A percentile compares a stretch with the other conserved stretches of the same genome.
These are phyloP conservation scores for Idaea biselata DNA, from an alignment of 2,888 invertebrate species.

Conservation along the genomic window DNA sequence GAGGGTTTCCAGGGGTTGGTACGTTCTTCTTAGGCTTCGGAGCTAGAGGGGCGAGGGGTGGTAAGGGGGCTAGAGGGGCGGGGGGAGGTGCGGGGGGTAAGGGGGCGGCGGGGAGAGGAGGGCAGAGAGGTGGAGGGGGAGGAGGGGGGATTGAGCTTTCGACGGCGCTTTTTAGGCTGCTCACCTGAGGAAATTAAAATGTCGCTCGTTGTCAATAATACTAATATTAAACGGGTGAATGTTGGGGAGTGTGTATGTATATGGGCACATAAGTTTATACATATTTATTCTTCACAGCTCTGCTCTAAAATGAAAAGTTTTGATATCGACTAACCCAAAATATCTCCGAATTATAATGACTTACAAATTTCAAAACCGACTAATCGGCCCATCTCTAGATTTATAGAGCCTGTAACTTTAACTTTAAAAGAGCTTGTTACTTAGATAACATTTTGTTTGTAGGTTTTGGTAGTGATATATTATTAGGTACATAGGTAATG, in stretches of 20 bases:
- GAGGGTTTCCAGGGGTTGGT: conserved; percentile 94
- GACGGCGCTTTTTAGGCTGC: conserved; percentile 72
- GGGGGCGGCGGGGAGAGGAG: conserved; percentile 79
- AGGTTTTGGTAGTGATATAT: too few relatives aligned
- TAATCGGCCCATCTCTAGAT: background rate
- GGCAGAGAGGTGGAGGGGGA: conserved; percentile 73
- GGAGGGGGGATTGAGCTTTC: conserved; percentile 58
- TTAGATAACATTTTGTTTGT: too few relatives aligned
- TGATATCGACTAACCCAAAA: too few relatives aligned
- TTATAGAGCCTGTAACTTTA: background rate
- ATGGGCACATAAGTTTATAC: too few relatives aligned
- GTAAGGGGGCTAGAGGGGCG: conserved; percentile 78
- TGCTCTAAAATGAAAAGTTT: too few relatives aligned
- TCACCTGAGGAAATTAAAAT: conserved; percentile 47
- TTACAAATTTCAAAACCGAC: too few relatives aligned
- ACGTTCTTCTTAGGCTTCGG: conserved; percentile 90
- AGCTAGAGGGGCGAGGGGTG: conserved; percentile 76
- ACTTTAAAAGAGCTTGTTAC: background rate
- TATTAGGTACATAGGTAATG: too few relatives aligned
- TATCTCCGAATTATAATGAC: too few relatives aligned
- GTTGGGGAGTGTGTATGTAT: too few relatives aligned
- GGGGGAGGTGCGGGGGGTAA: conserved; percentile 82
- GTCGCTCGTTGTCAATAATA: background rate
- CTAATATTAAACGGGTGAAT: too few relatives aligned
- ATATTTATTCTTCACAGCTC: too few relatives aligned